Evolutionary conservation across 2,888 invertebrate genomes (phyloP).

Genomic region (Zaprionus obscuricornis): DNA sequence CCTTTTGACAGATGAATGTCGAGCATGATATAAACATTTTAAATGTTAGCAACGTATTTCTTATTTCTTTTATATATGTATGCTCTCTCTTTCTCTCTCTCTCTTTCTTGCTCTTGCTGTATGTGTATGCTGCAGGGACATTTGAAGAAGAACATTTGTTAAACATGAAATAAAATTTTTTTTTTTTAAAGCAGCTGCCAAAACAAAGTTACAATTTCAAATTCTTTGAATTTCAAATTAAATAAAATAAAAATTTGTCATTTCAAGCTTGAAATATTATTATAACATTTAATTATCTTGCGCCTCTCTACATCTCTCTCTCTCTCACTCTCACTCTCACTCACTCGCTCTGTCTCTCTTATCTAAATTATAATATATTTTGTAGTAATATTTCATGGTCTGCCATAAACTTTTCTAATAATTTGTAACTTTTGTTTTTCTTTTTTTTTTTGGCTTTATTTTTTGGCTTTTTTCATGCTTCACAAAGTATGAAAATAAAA

Average conservation of each 20-base stretch:
- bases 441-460: too few species aligned
- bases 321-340: too few species aligned
- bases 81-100: too few species aligned
- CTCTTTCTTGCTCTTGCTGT: too few species aligned
- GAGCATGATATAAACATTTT: conserved; percentile 64
- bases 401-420: conserved; percentile 5
- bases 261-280: conserved; percentile 23
- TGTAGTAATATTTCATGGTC: conserved; percentile 24
- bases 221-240: conserved; percentile 18
- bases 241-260: conserved; percentile 20
- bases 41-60: conserved; percentile 29
- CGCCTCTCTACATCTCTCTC: too few species aligned
- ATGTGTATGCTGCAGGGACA: not conserved
- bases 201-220: conserved; percentile 1
- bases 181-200: conserved; percentile 4
- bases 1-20: conserved; percentile 71
- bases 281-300: conserved; percentile 5
- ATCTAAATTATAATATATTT: conserved; percentile 8
- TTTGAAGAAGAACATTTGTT: conserved; percentile 2
- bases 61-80: too few species aligned
- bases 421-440: too few species aligned
- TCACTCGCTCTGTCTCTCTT: too few species aligned
- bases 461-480: conserved; percentile 24
- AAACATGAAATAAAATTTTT: not conserved
- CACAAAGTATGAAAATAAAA: conserved; percentile 15